Percentiles rank a stretch among this genome's conserved stretches.
phyloP scores from a whole-genome alignment of 2,797 vertebrate genomes.

The Poeciliopsis presidionis region DNA sequence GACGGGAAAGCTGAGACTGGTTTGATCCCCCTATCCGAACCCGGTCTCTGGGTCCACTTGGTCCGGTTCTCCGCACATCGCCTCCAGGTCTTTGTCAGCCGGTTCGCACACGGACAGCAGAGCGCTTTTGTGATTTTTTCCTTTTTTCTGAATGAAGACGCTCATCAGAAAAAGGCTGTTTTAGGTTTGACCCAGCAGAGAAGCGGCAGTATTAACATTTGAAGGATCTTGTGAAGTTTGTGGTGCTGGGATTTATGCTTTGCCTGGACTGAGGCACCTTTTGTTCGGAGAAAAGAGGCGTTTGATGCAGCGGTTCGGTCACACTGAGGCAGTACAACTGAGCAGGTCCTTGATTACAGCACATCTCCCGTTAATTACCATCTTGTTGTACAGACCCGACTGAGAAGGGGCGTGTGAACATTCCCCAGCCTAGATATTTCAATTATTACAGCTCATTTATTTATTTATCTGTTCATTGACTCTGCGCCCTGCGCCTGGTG shows the following conservation, averaged over 20 bases:
- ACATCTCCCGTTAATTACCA: neutral
- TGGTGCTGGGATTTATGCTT: neutral
- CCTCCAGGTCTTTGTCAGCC: conserved; percentile 63
- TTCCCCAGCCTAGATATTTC: neutral
- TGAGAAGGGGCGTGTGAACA: neutral
- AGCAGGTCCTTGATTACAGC: conserved; percentile 22
- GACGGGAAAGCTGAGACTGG: conserved; percentile 1
- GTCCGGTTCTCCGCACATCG: conserved; percentile 29
- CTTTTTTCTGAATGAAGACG: conserved; percentile 36
- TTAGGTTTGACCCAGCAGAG: neutral
- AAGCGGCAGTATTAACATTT: neutral
- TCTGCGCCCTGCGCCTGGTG: conserved; percentile 8
- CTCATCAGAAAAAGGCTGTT: neutral
- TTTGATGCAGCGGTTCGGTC: conserved; percentile 58
- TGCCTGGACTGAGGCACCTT: conserved; percentile 41
- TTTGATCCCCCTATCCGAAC: conserved; percentile 18
- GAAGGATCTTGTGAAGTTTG: neutral
- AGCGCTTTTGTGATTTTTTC: conserved; percentile 25
- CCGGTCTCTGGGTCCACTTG: conserved; percentile 27
- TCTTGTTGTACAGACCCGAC: neutral
- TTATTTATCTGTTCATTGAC: conserved; percentile 5
- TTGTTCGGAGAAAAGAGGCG: conserved; percentile 55
- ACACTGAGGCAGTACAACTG: conserved; percentile 27
- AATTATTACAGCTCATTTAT: neutral
- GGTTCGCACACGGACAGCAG: conserved; percentile 31